A percentile compares a stretch with the other conserved stretches of the same genome.
Conservation (phyloP, 2,888 invertebrate species). For the Steinernema hermaphroditum region DNA sequence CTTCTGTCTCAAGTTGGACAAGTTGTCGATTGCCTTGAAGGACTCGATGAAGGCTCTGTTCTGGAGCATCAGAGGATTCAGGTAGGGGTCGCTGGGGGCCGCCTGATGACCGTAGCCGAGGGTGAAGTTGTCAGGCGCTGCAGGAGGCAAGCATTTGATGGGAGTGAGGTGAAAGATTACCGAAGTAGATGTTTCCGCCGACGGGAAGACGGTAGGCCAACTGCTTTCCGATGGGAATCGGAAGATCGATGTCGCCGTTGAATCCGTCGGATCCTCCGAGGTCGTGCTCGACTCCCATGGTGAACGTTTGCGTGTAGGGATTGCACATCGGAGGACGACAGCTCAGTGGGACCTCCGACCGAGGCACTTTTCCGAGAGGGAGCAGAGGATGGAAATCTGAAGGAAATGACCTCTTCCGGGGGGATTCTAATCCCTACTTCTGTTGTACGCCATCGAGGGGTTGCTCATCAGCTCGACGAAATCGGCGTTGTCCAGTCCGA, state of each 20-base stretch:
- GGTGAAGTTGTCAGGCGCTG: constrained; percentile 12
- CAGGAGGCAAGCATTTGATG: too few species aligned
- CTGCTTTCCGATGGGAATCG: constrained; percentile 54
- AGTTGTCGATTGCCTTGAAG: constrained; percentile 9
- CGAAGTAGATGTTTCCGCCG: constrained; percentile 56
- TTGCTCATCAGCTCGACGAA: constrained; percentile 52
- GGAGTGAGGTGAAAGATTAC: constrained; percentile 32
- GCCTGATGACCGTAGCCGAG: constrained; percentile 8
- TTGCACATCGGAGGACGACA: constrained; percentile 55
- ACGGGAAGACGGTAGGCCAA: constrained; percentile 53
- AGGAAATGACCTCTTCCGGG: too few species aligned
- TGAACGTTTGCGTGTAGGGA: constrained; percentile 51
- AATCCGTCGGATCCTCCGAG: constrained; percentile 52
- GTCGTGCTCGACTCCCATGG: constrained; percentile 55
- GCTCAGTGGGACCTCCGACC: constrained; percentile 48
- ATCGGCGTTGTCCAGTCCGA: constrained; percentile 55
- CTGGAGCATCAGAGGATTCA: constrained; percentile 12
- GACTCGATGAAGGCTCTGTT: constrained; percentile 18
- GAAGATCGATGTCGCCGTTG: constrained; percentile 57
- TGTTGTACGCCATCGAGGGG: constrained; percentile 48
- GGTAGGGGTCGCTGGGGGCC: not conserved
- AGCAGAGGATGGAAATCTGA: constrained; percentile 48
- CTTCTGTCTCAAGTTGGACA: not conserved
- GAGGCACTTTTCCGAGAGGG: constrained; percentile 50
- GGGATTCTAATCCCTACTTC: constrained; percentile 51